Evolutionary conservation across 2,888 invertebrate species (phyloP).

Genomic region (Sesia apiformis): DNA sequence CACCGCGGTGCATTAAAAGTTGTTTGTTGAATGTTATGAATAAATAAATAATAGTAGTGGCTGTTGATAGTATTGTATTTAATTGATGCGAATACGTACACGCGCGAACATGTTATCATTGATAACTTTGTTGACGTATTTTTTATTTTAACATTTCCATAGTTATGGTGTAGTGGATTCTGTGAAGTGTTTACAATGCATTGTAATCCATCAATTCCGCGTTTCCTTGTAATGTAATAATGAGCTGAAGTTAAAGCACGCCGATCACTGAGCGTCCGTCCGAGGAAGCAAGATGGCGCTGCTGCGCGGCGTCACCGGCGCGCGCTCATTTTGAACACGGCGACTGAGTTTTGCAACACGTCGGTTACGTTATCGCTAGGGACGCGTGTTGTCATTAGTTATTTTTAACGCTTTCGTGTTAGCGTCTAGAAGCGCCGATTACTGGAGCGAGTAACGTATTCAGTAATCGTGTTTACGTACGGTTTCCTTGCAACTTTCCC

Average conservation of each 20-base stretch:
- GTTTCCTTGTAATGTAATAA: conserved; percentile 11
- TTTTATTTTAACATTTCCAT: not conserved
- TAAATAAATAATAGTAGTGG: not conserved
- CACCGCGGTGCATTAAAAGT: not conserved
- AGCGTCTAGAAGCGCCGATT: conserved; percentile 22
- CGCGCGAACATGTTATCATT: conserved; percentile 53
- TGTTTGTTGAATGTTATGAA: not conserved
- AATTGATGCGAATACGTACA: conserved; percentile 36
- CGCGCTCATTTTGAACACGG: conserved; percentile 56
- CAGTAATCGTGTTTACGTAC: conserved; percentile 41
- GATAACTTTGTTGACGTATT: conserved; percentile 9
- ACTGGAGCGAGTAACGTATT: conserved; percentile 48
- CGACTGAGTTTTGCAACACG: conserved; percentile 56
- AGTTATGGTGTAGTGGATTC: too few species aligned
- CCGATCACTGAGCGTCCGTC: conserved; percentile 42
- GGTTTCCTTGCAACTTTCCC: conserved; percentile 66
- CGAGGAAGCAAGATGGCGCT: conserved; percentile 64
- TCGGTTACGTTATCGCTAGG: conserved; percentile 59
- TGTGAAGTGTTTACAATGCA: too few species aligned
- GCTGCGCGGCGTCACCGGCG: conserved; percentile 62
- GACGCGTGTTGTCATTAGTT: conserved; percentile 69
- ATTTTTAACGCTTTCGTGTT: conserved; percentile 53
- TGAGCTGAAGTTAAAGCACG: conserved; percentile 33
- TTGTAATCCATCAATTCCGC: too few species aligned
- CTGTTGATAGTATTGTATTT: not conserved